A percentile compares a stretch with the other conserved stretches of the same genome.
Conservation (phyloP, 2,113 vertebrate genomes). For the Sinocyclocheilus anshuiensis region DNA sequence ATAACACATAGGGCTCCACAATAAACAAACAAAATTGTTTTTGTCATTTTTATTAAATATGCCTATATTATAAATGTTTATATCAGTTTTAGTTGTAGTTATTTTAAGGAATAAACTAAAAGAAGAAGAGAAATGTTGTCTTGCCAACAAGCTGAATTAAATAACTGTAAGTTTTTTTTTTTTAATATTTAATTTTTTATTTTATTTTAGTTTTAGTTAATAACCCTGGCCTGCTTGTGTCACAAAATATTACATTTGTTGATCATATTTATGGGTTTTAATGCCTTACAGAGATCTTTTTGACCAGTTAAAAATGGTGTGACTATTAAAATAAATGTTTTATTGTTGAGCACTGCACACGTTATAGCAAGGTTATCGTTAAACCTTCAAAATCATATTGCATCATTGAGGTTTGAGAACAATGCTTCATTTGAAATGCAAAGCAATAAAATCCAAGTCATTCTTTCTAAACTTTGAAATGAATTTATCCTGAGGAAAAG, state of each 20-base stretch:
- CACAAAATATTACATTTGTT: neutral
- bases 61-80: too few relatives aligned
- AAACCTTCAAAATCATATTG: neutral
- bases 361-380: neutral
- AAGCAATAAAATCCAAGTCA: neutral
- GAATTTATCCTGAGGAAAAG: neutral
- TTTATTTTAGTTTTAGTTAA: neutral
- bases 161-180: neutral
- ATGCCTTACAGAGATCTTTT: neutral
- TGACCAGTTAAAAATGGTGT: neutral
- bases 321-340: neutral
- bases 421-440: slow-evolving; percentile 1
- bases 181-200: too few relatives aligned
- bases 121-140: neutral
- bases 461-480: neutral
- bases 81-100: too few relatives aligned
- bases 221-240: neutral
- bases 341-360: neutral
- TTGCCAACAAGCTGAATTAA: neutral
- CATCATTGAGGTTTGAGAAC: neutral
- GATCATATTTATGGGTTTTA: neutral
- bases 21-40: neutral
- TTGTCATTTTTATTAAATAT: too few relatives aligned
- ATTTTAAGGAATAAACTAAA: too few relatives aligned
- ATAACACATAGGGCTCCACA: neutral